A percentile compares a stretch with the other conserved stretches of the same genome.
These are phyloP conservation scores for Paramormyrops hopkinsi DNA, from an alignment of 2,797 vertebrate genomes.

Conservation along the genomic window DNA sequence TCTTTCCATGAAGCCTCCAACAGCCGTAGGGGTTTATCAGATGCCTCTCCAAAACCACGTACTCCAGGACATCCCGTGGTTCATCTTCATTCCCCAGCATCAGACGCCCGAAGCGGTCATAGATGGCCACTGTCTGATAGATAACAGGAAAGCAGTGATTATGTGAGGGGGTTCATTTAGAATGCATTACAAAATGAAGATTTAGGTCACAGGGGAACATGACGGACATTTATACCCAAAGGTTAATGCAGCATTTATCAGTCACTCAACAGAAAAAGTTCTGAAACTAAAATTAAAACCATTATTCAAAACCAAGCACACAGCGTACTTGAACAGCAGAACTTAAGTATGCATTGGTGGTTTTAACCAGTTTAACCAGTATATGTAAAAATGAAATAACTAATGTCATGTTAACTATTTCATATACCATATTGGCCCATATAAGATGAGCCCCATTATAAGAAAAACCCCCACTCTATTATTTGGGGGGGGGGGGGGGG, in stretches of 20 bases:
- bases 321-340: background rate
- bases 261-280: background rate
- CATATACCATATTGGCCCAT: background rate
- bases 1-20: conserved; percentile 91
- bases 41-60: conserved; percentile 83
- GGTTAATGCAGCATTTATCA: background rate
- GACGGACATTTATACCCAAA: background rate
- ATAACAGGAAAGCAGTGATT: background rate
- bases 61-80: conserved; percentile 83
- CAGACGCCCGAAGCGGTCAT: conserved; percentile 85
- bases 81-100: conserved; percentile 81
- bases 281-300: background rate
- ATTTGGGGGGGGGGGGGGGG: background rate
- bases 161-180: background rate
- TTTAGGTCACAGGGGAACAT: background rate
- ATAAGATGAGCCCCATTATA: background rate
- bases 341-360: background rate
- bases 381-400: background rate
- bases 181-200: background rate
- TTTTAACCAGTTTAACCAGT: background rate
- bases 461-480: background rate
- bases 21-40: conserved; percentile 74
- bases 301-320: background rate
- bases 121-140: conserved; percentile 78
- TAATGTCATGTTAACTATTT: background rate